Evolutionary conservation across 2,113 vertebrate genomes (phyloP).

Genomic region (Etheostoma cragini): DNA sequence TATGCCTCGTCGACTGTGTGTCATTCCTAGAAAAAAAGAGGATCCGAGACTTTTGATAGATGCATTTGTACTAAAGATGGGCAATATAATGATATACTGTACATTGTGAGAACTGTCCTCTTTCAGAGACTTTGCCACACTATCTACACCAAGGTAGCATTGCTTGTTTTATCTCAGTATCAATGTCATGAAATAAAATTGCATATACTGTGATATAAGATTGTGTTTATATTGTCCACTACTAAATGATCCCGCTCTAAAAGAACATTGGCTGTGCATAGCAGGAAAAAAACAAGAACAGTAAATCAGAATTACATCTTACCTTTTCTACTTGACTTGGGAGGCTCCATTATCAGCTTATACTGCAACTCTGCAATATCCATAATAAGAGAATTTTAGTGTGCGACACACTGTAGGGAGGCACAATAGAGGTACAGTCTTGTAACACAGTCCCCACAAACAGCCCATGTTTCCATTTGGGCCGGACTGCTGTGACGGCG

Average conservation of each 20-base stretch:
- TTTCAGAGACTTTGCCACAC: background rate
- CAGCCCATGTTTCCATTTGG: slow-evolving; percentile 3
- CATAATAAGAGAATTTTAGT: slow-evolving; percentile 44
- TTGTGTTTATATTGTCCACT: background rate
- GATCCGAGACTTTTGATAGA: background rate
- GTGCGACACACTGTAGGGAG: slow-evolving; percentile 1
- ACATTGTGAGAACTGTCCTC: background rate
- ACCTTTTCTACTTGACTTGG: slow-evolving; percentile 74
- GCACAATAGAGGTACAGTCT: background rate
- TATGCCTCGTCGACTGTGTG: slow-evolving; percentile 20
- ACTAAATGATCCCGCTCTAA: background rate
- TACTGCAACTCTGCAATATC: slow-evolving; percentile 85
- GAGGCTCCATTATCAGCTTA: slow-evolving; percentile 84
- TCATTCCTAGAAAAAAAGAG: slow-evolving; percentile 36
- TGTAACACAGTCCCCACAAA: slow-evolving; percentile 32
- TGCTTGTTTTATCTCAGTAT: background rate
- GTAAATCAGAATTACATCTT: slow-evolving; percentile 27
- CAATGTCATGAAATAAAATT: background rate
- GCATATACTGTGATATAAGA: background rate
- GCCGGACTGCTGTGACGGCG: slow-evolving; percentile 4
- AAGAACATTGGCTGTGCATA: background rate
- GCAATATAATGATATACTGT: background rate
- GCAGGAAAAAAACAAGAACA: background rate
- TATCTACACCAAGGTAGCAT: background rate
- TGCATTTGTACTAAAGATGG: background rate